Percentiles rank a stretch among this genome's conserved stretches.
These are phyloP conservation scores for Leptinotarsa rubiginosa DNA, from an alignment of 2,888 invertebrate species.

Conservation along the genomic window DNA sequence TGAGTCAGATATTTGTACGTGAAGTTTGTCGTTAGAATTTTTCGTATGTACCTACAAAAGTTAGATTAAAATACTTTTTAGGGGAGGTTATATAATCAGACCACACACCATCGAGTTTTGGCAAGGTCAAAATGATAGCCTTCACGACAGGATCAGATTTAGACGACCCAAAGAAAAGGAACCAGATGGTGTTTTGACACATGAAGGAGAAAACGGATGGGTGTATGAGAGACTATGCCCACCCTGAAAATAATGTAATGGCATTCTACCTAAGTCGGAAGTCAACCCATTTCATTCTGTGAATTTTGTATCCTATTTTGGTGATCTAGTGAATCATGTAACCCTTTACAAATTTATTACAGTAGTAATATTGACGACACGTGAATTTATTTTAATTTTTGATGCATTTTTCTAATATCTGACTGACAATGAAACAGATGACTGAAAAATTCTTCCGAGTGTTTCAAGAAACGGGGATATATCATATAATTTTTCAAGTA, in stretches of 20 bases:
- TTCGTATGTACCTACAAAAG: neutral
- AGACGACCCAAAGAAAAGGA: constrained; percentile 72
- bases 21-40: neutral
- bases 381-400: neutral
- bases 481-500: too few species aligned
- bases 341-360: neutral
- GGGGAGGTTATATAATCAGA: constrained; percentile 91
- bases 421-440: too few species aligned
- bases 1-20: neutral
- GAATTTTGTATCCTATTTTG: neutral
- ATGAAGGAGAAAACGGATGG: constrained; percentile 88
- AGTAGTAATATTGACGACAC: neutral
- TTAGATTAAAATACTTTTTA: neutral
- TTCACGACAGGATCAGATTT: constrained; percentile 95
- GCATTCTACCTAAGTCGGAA: too few species aligned
- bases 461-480: too few species aligned
- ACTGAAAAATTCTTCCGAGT: too few species aligned
- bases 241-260: too few species aligned
- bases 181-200: constrained; percentile 75
- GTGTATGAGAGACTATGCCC: constrained; percentile 82
- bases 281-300: neutral
- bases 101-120: constrained; percentile 93
- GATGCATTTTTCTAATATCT: too few species aligned
- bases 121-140: constrained; percentile 95
- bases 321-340: too few species aligned